phyloP scores from a whole-genome alignment of 2,113 vertebrate species.

The Physeter macrocephalus region DNA sequence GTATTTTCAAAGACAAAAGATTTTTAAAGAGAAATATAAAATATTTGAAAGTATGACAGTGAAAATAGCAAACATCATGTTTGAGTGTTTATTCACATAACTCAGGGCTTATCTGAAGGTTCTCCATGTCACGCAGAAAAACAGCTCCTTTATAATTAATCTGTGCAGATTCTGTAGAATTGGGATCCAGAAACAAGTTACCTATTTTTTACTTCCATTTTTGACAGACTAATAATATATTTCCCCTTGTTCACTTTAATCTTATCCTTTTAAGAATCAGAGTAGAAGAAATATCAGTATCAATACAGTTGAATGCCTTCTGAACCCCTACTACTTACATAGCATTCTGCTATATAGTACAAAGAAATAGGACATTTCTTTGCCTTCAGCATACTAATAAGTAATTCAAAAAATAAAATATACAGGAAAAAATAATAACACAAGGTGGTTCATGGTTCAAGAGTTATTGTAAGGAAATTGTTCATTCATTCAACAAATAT shows the following conservation, averaged over 20 bases:
- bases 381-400: not conserved
- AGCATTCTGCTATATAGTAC: not conserved
- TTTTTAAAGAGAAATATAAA: not conserved
- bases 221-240: not conserved
- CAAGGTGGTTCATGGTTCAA: not conserved
- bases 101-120: not conserved
- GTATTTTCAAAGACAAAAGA: not conserved
- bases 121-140: not conserved
- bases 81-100: not conserved
- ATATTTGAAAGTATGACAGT: not conserved
- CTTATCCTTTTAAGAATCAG: not conserved
- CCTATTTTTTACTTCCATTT: not conserved
- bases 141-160: not conserved
- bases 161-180: not conserved
- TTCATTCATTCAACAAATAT: not conserved
- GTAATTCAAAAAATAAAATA: constrained; percentile 19
- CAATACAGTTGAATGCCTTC: not conserved
- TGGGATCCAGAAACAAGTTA: not conserved
- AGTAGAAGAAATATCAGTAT: not conserved
- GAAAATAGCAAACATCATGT: not conserved
- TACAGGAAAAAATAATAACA: not conserved
- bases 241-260: not conserved
- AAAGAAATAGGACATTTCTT: not conserved
- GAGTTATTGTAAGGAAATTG: not conserved
- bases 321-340: not conserved